Conservation (phyloP, 2,797 vertebrate species). For the Sphenodon punctatus region DNA sequence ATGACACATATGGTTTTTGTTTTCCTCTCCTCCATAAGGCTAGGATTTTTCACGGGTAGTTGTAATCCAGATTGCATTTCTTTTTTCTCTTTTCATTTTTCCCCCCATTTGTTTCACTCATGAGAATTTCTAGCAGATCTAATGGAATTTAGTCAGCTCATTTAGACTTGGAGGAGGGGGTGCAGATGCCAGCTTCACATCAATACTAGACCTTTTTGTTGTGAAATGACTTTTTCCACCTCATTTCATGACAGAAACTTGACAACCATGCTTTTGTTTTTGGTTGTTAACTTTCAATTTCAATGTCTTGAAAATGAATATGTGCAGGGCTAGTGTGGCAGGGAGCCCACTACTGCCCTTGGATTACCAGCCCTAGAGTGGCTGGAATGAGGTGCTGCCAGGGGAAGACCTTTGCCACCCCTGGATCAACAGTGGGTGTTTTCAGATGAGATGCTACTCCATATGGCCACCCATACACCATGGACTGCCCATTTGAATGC, state of each 20-base stretch:
- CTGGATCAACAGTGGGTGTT: no score
- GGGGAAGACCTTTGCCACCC: no score
- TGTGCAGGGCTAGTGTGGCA: background rate
- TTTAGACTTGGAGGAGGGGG: background rate
- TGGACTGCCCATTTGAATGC: no score
- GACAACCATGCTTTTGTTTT: background rate
- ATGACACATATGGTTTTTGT: background rate
- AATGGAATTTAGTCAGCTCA: conserved; percentile 1
- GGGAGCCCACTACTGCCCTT: no score
- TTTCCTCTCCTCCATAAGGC: background rate
- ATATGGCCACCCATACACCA: no score
- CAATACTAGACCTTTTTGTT: conserved; percentile 26
- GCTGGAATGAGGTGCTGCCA: no score
- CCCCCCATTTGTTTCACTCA: background rate
- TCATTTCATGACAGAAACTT: conserved; percentile 38
- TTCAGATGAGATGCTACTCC: no score
- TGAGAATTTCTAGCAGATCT: background rate
- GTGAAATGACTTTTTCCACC: conserved; percentile 51
- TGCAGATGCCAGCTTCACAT: conserved; percentile 16
- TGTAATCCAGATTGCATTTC: background rate
- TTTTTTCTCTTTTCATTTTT: background rate
- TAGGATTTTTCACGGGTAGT: background rate
- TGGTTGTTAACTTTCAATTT: conserved; percentile 24
- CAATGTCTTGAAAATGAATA: background rate
- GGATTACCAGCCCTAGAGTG: no score